phyloP scores from a whole-genome alignment of 2,113 vertebrate species.

The Polypterus senegalus region DNA sequence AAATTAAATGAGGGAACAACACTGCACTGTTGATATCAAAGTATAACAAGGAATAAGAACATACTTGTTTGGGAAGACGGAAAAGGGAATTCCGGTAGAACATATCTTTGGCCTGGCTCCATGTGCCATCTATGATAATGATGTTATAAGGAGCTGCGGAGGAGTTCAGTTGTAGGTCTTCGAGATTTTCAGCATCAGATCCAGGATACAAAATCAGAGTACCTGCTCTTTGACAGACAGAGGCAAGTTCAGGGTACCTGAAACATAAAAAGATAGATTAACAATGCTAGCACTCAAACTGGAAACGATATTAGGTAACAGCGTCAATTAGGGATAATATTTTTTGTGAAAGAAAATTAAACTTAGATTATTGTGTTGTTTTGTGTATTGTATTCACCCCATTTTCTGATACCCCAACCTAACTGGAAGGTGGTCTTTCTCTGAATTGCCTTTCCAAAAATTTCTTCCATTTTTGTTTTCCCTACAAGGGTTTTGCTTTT shows the following conservation, averaged over 20 bases:
- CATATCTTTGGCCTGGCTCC: constrained; percentile 96
- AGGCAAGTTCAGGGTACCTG: constrained; percentile 78
- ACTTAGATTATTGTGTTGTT: too few species aligned
- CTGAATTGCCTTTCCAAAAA: too few species aligned
- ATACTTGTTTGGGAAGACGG: constrained; percentile 79
- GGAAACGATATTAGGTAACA: not conserved
- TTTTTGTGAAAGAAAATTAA: not conserved
- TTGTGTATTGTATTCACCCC: too few species aligned
- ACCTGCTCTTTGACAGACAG: constrained; percentile 62
- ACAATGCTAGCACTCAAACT: not conserved
- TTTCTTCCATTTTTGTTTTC: too few species aligned
- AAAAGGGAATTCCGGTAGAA: constrained; percentile 87
- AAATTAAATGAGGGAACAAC: too few species aligned
- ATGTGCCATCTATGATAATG: constrained; percentile 90
- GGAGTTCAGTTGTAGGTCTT: constrained; percentile 48
- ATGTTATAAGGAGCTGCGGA: constrained; percentile 50
- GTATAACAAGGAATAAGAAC: not conserved
- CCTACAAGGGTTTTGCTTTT: too few species aligned
- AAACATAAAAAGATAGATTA: not conserved
- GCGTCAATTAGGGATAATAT: constrained; percentile 10
- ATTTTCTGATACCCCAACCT: too few species aligned
- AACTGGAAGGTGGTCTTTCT: too few species aligned
- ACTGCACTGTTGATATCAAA: too few species aligned
- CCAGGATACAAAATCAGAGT: constrained; percentile 87
- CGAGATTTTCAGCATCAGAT: constrained; percentile 70